Base-by-base conservation (phyloP, 1,140 invertebrate genomes). In the Leptinotarsa defecta region DNA sequence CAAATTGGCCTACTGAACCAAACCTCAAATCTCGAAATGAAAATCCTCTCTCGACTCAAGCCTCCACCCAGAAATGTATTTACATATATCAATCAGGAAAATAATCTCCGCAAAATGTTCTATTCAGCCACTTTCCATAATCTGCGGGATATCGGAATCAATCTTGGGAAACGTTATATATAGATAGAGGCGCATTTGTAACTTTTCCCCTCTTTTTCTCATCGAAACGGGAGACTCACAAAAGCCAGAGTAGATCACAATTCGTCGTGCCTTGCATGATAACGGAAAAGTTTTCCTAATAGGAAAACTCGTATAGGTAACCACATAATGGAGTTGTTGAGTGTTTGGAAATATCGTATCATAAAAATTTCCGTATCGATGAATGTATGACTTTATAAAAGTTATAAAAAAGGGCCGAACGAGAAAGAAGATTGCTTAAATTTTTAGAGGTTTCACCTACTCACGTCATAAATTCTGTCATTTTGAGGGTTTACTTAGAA, bases 11-110 rank as follows among this genome's bases (percentile, higher is more conserved):
- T 19, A 57, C 52, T 19, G 15, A n/a, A 19, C 52, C 15, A 57
- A 15, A 19, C 17, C 52, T 57, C 13, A 13, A 11, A 13, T n/a
- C 3, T n/a, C 52, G 34, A 43, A 43, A 43, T 11, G 34, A 43
- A 43, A 43, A 43, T 43, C 34, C 0, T 43, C 8, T 43, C 34
- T 43, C 34, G 8, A 11, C 34, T 43, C 27, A 11, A 43, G 34
- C 8, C 34, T 43, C 34, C 34, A 43, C 34, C 20, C 34, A 24
- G 15, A 71, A 71, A 57, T 48, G 20, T 57, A 71, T 71, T 71
- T 57, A 71, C 69, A 71, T 71, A 43, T 43, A 48, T 71, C 69
- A 71, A 71, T 71, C 69, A 57, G n/a, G 15, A 71, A 71, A 71
- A 71, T 71, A 71, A 71, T 71, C 69, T 27, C 34, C 13, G 34